Conservation (phyloP, 2,113 vertebrate species). For the Rhinolophus sinicus region DNA sequence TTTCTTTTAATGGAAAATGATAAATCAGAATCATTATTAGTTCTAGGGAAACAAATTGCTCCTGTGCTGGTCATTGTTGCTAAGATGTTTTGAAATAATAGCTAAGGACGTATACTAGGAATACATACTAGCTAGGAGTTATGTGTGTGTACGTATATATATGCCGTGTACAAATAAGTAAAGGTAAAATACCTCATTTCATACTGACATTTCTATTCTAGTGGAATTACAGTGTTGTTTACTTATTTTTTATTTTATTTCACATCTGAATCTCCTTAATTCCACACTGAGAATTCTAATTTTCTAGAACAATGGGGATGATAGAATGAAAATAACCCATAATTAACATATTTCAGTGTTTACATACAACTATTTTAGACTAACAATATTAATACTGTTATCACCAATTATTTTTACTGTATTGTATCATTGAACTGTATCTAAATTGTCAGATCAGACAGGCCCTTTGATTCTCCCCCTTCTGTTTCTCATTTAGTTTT, state of each 20-base stretch:
- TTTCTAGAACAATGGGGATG: background rate
- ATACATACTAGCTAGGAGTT: background rate
- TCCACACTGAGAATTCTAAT: background rate
- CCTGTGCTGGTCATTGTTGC: background rate
- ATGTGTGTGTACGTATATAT: background rate
- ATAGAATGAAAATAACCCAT: background rate
- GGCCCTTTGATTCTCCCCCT: background rate
- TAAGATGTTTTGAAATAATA: background rate
- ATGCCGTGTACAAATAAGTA: background rate
- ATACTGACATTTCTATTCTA: background rate
- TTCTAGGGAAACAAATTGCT: background rate
- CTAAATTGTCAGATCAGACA: background rate
- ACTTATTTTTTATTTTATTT: background rate
- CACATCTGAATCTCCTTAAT: background rate
- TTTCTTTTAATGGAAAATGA: background rate
- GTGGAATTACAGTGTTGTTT: background rate
- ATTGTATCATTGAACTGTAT: background rate
- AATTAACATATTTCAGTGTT: background rate
- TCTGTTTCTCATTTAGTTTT: background rate
- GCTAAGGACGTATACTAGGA: background rate
- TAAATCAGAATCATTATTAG: background rate
- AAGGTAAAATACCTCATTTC: background rate
- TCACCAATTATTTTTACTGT: background rate
- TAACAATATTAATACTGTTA: conserved; percentile 11
- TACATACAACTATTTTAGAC: background rate